Evolutionary conservation across 2,888 invertebrate genomes (phyloP).

Genomic region (Steromphala cineraria): DNA sequence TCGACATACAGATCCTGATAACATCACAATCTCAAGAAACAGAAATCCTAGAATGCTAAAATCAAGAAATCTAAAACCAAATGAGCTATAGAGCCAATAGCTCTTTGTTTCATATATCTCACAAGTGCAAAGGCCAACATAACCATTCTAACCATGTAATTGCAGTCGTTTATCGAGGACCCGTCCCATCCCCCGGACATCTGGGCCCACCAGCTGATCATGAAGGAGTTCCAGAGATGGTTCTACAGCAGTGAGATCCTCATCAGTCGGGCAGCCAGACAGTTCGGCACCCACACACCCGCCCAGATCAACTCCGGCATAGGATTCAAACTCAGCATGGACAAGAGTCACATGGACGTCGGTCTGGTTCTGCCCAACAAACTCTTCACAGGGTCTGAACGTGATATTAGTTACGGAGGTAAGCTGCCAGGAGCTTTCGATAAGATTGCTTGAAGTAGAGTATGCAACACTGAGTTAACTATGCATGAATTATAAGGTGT

Average conservation of each 20-base stretch:
- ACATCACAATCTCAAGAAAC: too few species aligned
- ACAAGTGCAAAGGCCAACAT: too few species aligned
- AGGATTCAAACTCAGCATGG: conserved; percentile 42
- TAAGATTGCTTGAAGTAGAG: too few species aligned
- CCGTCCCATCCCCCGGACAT: conserved; percentile 49
- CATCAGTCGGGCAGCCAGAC: conserved; percentile 54
- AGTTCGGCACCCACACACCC: conserved; percentile 62
- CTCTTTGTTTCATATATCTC: too few species aligned
- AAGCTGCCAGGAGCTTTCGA: too few species aligned
- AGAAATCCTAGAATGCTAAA: too few species aligned
- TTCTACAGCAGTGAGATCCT: conserved; percentile 37
- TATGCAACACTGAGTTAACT: too few species aligned
- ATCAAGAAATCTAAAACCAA: too few species aligned
- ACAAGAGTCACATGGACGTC: conserved; percentile 27
- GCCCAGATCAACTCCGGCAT: conserved; percentile 51
- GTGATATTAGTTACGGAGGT: conserved; percentile 58
- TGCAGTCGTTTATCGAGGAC: conserved; percentile 59
- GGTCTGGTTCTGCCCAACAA: conserved; percentile 51
- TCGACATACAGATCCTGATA: too few species aligned
- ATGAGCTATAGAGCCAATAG: too few species aligned
- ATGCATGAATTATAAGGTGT: too few species aligned
- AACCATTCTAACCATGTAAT: background rate
- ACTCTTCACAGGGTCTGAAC: conserved; percentile 42
- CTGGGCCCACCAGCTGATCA: conserved; percentile 60
- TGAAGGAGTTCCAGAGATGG: conserved; percentile 38